Evolutionary conservation across 2,797 vertebrate species (phyloP), one percentile per base, ranked within the genome.

Genomic region (Spondyliosoma cantharus): DNA sequence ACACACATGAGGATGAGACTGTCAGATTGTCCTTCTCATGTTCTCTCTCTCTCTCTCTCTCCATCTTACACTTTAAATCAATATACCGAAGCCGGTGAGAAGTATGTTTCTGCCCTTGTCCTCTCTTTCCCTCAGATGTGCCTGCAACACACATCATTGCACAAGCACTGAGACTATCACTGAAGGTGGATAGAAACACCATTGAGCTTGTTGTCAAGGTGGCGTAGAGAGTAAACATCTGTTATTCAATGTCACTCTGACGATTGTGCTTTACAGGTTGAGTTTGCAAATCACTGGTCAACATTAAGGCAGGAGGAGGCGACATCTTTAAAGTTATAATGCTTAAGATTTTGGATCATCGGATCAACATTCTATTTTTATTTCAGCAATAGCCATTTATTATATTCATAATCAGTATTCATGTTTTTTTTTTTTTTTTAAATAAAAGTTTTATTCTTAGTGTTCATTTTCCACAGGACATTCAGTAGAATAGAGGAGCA

Each of bases 11-110:
- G 12, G n/a, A 61, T 37, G 4, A 58, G 5, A 17, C 17, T 43
- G 16, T 14, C 0, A 2, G 16, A 24, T 6, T 24, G 27, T 29
- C 8, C 2, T 54, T 25, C 9, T 53, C 50, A 15, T 53, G 24
- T 46, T 42, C 4, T 4, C 29, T 48, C 68, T 25, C 7, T 60
- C n/a, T 42, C 29, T 1, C 29, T 32, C 29, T 32, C 29, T 32
- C 29, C 29, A 19, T 25, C 5, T 7, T 17, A 24, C 37, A 43
- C 27, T 22, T 37, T 46, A 46, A 11, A n/a, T 53, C 32, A 25
- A 37, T 37, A 45, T 16, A 16, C 25, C 20, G 45, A 13, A 17
- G n/a, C 27, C 37, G 50, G 0, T 11, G 17, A 57, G 17, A n/a
- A 37, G 20, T 17, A n/a, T 8, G 29, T 14, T 19, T 45, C 19